Base-by-base conservation (phyloP, 2,888 invertebrate genomes). In the Amphipoea lucens region DNA sequence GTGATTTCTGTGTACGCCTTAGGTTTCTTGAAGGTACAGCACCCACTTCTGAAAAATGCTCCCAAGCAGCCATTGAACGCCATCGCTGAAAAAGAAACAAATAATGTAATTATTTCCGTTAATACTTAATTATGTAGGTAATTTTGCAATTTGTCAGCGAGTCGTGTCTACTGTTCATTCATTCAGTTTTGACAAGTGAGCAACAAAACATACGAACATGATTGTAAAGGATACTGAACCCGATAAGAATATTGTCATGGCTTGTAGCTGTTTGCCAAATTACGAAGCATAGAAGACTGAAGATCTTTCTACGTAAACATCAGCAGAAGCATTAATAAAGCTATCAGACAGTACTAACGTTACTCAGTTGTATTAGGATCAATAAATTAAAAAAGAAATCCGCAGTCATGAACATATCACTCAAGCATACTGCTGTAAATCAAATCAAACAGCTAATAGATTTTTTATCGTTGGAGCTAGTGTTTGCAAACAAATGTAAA, bases 11-110 rank as follows among this genome's bases (percentile, higher is more conserved):
- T 97, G 88, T 98, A 98, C 62, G 95, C 92, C 81, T 96, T 97
- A 36, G 96, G 95, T 84, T 96, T 97, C 60, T 95, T 94, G 76
- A 96, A 94, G 80, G 94, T 91, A 81, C 97, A 95, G 83, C 97
- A 96, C 0, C 97, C 93, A 86, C 97, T 96, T 87, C 96, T 96
- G 45, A 97, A 94, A 82, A 97, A 96, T 5, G 94, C 94, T 65
- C 97, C 97, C 80, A 98, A 96, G 14, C 95, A 94, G 14, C 96
- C 96, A 90, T 98, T 98, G 94, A 97, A 98, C 82, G 97, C 97
- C 98, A 98, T 98, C 0, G 97, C 98, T 98, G 92, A 65, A 97
- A 97, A 77, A 83, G 71, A 68, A 68, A 63, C 2, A 23, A 20
- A n/a, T 0, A 45, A n/a, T 17, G 7, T 48, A 51, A 40, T 42